Base-by-base conservation (phyloP, 2,888 invertebrate genomes). In the Sicus ferrugineus region DNA sequence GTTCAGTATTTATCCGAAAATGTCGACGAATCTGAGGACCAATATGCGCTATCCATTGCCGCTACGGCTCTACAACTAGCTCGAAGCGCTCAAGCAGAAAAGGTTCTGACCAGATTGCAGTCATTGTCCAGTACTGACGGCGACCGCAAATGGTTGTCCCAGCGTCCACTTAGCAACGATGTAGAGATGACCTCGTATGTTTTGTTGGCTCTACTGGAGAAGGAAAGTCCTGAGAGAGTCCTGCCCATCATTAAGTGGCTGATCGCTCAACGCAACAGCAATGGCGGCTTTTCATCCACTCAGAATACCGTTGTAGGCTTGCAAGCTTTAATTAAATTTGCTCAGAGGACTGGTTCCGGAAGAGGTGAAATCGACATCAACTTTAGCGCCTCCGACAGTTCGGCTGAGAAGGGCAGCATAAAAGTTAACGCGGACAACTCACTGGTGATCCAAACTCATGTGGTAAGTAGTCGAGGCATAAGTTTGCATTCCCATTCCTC, bases 171-270 rank as follows among this genome's bases (percentile, higher is more conserved):
- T 71, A 91, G 93, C 50, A 89, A 92, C 0, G 83, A 84, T 75
- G 87, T 97, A 4, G 94, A 95, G 83, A 93, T 95, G 76, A 96
- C 97, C 0, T 91, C 97, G 0, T 98, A 97, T 84, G 93, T 92
- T 0, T 86, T 98, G 68, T 87, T 96, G 68, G 90, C 94, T 0
- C 79, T 90, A 16, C 87, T 88, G 68, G 84, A 84, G 3, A 86
- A 85, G 69, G 74, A 74, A 63, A 28, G 56, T 31, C 77, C 80
- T 2, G 80, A 80, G 30, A 74, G 75, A 23, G 64, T 77, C 0
- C 69, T 90, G 56, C 88, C 89, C 11, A 90, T 91, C 2, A 87
- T 91, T 0, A 88, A 90, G 68, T 94, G 94, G 93, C 86, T 95
- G 61, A 88, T 90, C 6, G 87, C 89, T 2, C 91, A 92, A 78